phyloP scores from a whole-genome alignment of 2,113 vertebrate species.

The human (Homo sapiens) region GRCh38 chr2:239049001-239049500 shows the following conservation, averaged over 20 bases:
- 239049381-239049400: constrained; percentile 85
- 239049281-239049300: constrained; percentile 77
- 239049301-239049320: constrained; percentile 75
- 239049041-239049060: constrained; percentile 73
- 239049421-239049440: constrained; percentile 91
- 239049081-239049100: constrained; percentile 87
- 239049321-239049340: constrained; percentile 71
- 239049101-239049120: constrained; percentile 94
- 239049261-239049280: constrained; percentile 74
- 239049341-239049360: constrained; percentile 64
- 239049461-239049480: constrained; percentile 87
- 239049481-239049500: constrained; percentile 86
- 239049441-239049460: constrained; percentile 89
- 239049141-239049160: constrained; percentile 90
- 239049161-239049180: constrained; percentile 88
- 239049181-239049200: constrained; percentile 85
- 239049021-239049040: constrained; percentile 63
- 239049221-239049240: constrained; percentile 84
- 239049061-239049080: constrained; percentile 79
- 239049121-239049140: constrained; percentile 88
- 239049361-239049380: constrained; percentile 85
- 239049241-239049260: constrained; percentile 81
- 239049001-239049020: constrained; percentile 32
- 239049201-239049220: constrained; percentile 89
- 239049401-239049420: constrained; percentile 90